phyloP scores from a whole-genome alignment of 2,797 vertebrate genomes.

The Perodicticus potto region DNA sequence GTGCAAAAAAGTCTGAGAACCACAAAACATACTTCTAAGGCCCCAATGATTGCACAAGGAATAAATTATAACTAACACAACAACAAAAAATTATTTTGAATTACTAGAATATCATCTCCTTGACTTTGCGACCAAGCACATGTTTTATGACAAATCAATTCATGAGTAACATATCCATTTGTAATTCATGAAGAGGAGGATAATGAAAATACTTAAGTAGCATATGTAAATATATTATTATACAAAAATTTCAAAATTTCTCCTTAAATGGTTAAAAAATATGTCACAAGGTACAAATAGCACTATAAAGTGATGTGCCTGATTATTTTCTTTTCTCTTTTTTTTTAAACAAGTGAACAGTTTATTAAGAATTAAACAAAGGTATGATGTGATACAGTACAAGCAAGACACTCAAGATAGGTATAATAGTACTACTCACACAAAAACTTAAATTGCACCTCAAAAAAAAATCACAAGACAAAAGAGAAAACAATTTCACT shows the following conservation, averaged over 20 bases:
- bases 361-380: no score
- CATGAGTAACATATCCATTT: background rate
- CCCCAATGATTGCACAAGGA: background rate
- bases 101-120: background rate
- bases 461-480: no score
- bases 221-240: background rate
- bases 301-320: background rate
- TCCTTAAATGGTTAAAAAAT: background rate
- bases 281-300: background rate
- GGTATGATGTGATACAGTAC: no score
- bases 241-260: background rate
- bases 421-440: no score
- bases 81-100: background rate
- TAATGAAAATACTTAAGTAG: background rate
- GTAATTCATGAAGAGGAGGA: background rate
- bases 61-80: background rate
- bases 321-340: conserved; percentile 5
- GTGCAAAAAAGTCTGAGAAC: background rate
- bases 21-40: background rate
- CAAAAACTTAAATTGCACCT: no score
- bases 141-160: background rate
- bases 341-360: no score
- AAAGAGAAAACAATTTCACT: no score
- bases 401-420: no score
- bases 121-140: background rate